Evolutionary conservation across 2,113 vertebrate genomes (phyloP).

Genomic region (Bos indicus): DNA sequence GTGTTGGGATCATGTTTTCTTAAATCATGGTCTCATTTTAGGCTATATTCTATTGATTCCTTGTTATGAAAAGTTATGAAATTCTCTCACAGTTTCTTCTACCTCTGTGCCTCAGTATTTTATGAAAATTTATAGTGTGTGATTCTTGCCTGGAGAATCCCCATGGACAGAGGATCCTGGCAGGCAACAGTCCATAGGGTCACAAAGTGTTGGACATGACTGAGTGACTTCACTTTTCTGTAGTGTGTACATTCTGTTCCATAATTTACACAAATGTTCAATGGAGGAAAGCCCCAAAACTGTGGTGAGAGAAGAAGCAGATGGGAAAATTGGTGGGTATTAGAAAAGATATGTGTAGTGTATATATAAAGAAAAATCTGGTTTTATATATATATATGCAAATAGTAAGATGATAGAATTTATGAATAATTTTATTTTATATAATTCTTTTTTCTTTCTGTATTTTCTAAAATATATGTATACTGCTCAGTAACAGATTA

Average conservation of each 20-base stretch:
- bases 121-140: not conserved
- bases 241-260: not conserved
- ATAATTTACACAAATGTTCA: not conserved
- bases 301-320: not conserved
- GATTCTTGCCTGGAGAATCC: not conserved
- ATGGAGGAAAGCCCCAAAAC: not conserved
- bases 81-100: not conserved
- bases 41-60: not conserved
- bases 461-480: not conserved
- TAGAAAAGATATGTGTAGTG: not conserved
- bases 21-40: slow-evolving; percentile 7
- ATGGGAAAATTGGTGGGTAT: not conserved
- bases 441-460: not conserved
- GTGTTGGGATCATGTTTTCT: not conserved
- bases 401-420: not conserved
- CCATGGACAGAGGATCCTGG: not conserved
- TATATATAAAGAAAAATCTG: not conserved
- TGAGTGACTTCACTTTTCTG: not conserved
- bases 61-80: not conserved
- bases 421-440: not conserved
- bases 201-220: not conserved
- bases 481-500: not conserved
- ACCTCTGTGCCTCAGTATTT: not conserved
- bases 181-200: not conserved
- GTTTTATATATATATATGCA: not conserved